Evolutionary conservation across 2,113 vertebrate genomes (phyloP), one percentile per base, ranked within the genome.

Genomic region (Crotalus horridus): DNA sequence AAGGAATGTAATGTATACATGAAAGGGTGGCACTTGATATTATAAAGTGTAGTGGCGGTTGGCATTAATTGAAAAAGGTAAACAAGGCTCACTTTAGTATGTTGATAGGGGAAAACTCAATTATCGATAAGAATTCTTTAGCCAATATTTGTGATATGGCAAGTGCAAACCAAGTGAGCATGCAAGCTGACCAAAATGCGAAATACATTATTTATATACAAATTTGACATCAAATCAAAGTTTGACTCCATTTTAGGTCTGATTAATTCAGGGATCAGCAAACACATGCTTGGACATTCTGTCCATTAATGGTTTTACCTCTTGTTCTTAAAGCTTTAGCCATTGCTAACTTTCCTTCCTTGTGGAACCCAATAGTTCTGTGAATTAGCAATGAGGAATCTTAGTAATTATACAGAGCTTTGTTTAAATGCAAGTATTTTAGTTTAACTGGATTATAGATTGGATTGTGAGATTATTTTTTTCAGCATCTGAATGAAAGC

Each of bases 401-500:
- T 81, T 89, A 17, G 23, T 33, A 33, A 53, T 90, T 59, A 92
- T 51, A 29, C 39, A 59, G 20, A 26, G 59, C 23, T 64, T 23
- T 87, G 26, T 92, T 93, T 90, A 87, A 61, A 90, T 54, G 56
- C 15, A 54, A 90, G 89, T 48, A 56, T 90, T 93, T 90, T 90
- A 51, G n/a, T 54, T 85, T 87, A 93, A 93, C 46, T 87, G 48
- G n/a, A 90, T 87, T 87, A 46, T 64, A 89, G 55, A 64, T 90
- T 90, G 81, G 48, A 64, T 33, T 86, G 55, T 54, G 59, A 54
- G n/a, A 20, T 88, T 89, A 5, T 17, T 17, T 54, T 23, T 33
- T n/a, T 13, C 81, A 58, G 3, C 17, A 4, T 51, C 89, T 95
- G 91, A 48, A 33, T 17, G 58, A 90, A 96, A 96, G 91, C 64